phyloP scores from a whole-genome alignment of 2,888 invertebrate species.

The Tenthredo distinguenda region DNA sequence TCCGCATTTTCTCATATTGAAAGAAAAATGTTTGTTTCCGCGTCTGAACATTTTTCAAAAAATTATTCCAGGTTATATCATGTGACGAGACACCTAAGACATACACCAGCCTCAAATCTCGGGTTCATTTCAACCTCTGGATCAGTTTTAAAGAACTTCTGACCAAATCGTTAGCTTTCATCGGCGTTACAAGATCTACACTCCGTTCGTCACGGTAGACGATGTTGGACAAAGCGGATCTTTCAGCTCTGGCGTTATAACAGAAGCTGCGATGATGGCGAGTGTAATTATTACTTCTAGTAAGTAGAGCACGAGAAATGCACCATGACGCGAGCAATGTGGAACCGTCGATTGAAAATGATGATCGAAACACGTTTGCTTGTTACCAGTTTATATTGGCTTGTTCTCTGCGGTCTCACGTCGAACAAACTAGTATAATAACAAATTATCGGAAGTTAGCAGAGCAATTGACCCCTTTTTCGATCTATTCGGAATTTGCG shows the following conservation, averaged over 20 bases:
- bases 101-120: neutral
- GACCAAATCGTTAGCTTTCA: slow-evolving; percentile 3
- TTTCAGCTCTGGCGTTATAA: slow-evolving; percentile 22
- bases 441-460: neutral
- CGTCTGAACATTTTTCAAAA: neutral
- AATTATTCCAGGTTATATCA: neutral
- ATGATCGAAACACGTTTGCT: slow-evolving; percentile 22
- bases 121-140: neutral
- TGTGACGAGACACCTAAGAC: neutral
- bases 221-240: slow-evolving; percentile 37
- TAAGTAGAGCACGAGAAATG: slow-evolving; percentile 50
- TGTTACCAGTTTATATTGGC: neutral
- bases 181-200: slow-evolving; percentile 12
- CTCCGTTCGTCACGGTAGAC: slow-evolving; percentile 27
- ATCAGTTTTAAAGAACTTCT: slow-evolving; percentile 10
- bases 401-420: slow-evolving; percentile 1
- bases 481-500: neutral
- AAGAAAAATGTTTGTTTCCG: neutral
- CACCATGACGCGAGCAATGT: slow-evolving; percentile 22
- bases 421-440: neutral
- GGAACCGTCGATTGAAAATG: slow-evolving; percentile 17
- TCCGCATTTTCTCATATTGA: too few species aligned
- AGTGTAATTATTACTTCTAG: slow-evolving; percentile 38
- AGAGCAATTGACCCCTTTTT: neutral
- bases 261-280: slow-evolving; percentile 37